Base-by-base conservation (phyloP, 2,113 vertebrate species). In the Chinchilla lanigera region DNA sequence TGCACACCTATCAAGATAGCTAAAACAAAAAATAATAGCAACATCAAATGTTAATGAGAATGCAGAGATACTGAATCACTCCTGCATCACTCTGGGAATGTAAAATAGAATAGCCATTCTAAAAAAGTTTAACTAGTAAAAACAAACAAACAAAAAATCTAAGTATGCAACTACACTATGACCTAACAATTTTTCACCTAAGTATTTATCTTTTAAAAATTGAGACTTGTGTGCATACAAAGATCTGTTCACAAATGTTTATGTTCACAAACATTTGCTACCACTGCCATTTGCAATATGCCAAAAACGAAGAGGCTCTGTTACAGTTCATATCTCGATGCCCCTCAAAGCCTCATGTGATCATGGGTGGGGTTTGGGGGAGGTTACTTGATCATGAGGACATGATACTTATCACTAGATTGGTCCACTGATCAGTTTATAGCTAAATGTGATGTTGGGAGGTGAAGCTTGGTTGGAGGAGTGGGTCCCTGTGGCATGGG, bases 21-120 rank as follows among this genome's bases (percentile, higher is more conserved):
- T 93, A 47, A 95, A 87, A 84, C 56, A 86, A 92, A 86, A 82
- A 73, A 35, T 30, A 92, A 20, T 85, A 17, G 60, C 19, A 47
- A 28, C 7, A 78, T 71, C 89, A 92, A 90, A 83, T 14, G 13
- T 73, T 84, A n/a, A 56, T 33, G 0, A 90, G 54, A 13, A 67
- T 84, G 1, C 44, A 52, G 26, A 86, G 67, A 93, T 89, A 78
- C 24, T 75, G n/a, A 44, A 35, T 87, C 60, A 71, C n/a, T 90
- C 73, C 30, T 28, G 28, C 3, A 17, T 35, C 82, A 14, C 28
- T 85, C 13, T 77, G 38, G 35, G 24, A 81, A 82, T 14, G 26
- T 50, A 58, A 82, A 86, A 87, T 28, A 58, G 33, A 58, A 33
- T 8, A 84, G 47, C 2, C 16, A 33, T 38, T 88, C 28, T 80